Conservation (phyloP, 1,140 invertebrate genomes). For the Drosophila aff. region DNA sequence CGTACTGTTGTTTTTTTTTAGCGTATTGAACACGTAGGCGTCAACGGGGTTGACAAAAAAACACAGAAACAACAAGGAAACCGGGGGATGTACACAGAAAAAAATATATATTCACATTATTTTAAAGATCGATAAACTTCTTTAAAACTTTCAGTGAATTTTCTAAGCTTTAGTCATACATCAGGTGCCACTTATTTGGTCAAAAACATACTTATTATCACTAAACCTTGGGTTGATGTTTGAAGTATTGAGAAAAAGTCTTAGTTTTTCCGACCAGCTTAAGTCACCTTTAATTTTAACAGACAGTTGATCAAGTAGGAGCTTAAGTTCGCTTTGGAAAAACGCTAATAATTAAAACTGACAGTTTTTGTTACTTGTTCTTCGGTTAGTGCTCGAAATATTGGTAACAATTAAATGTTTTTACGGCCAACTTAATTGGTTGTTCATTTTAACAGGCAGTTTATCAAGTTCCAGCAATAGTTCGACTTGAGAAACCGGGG, state of each 20-base stretch:
- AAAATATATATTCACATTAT: background rate
- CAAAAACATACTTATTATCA: background rate
- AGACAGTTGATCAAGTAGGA: background rate
- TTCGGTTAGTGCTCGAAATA: too few relatives aligned
- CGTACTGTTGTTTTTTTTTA: conserved; percentile 33
- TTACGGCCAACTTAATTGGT: too few relatives aligned
- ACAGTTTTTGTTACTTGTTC: too few relatives aligned
- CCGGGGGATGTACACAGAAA: conserved; percentile 22
- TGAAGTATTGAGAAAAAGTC: too few relatives aligned
- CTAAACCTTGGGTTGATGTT: background rate
- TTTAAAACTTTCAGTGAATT: background rate
- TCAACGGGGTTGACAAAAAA: conserved; percentile 49
- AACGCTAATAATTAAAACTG: too few relatives aligned
- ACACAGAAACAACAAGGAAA: conserved; percentile 10
- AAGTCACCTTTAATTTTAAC: background rate
- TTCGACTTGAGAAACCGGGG: too few relatives aligned
- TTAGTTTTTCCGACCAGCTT: too few relatives aligned
- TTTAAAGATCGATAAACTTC: background rate
- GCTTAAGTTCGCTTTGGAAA: too few relatives aligned
- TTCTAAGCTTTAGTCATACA: background rate
- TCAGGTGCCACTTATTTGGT: background rate
- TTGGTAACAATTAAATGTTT: too few relatives aligned
- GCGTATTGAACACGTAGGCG: conserved; percentile 60
- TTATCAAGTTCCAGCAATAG: too few relatives aligned
- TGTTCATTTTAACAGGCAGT: too few relatives aligned